These are phyloP conservation scores for Chionis minor DNA, from an alignment of 2,113 vertebrate genomes.

Conservation along the genomic window DNA sequence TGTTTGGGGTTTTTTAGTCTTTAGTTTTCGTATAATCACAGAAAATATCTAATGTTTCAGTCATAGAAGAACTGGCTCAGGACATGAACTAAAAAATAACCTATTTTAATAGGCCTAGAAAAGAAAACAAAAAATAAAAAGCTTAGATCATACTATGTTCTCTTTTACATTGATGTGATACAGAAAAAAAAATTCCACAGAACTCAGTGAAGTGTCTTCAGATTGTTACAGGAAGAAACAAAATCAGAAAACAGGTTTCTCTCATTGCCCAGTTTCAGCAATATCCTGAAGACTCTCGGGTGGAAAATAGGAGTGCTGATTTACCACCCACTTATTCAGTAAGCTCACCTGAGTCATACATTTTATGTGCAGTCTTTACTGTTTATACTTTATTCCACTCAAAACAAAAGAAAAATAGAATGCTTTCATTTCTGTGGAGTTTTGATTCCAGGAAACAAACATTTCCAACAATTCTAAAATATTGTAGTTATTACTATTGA, in stretches of 20 bases:
- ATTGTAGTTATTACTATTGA: too few relatives aligned
- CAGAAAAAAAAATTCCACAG: background rate
- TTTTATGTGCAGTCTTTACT: too few relatives aligned
- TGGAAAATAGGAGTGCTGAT: background rate
- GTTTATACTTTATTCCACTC: too few relatives aligned
- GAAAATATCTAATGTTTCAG: background rate
- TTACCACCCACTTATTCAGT: background rate
- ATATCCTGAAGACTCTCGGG: background rate
- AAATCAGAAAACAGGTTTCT: background rate
- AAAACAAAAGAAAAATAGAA: too few relatives aligned
- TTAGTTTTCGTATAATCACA: background rate
- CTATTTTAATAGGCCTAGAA: background rate
- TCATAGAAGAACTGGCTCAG: background rate
- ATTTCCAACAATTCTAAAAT: too few relatives aligned
- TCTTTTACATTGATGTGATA: background rate
- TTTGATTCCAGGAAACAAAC: too few relatives aligned
- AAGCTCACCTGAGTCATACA: too few relatives aligned
- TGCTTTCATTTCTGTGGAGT: too few relatives aligned
- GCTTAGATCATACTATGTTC: background rate
- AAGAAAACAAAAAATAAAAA: background rate
- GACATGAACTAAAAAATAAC: background rate
- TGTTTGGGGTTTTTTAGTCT: background rate
- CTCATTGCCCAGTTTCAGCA: background rate
- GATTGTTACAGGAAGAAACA: background rate
- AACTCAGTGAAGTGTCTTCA: background rate